A percentile compares a stretch with the other conserved stretches of the same genome.
These are phyloP conservation scores for Rhogogaster chlorosoma DNA, from an alignment of 2,888 invertebrate genomes.

Conservation along the genomic window DNA sequence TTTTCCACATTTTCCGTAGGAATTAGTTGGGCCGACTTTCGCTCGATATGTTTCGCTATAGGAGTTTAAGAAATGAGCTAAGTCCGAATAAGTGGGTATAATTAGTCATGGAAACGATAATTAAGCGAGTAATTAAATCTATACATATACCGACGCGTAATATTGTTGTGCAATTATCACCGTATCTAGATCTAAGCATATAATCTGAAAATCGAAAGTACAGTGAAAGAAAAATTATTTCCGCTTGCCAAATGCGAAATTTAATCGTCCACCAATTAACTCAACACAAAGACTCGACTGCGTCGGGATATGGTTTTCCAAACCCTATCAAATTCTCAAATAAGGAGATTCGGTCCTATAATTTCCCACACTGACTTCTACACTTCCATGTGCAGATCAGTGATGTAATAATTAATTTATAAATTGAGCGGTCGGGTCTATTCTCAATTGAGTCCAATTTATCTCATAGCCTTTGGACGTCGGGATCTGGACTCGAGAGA, in stretches of 20 bases:
- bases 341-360: conserved; percentile 22
- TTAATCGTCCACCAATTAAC: conserved; percentile 3
- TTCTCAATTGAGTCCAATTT: conserved; percentile 15
- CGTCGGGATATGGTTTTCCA: background rate
- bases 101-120: conserved; percentile 16
- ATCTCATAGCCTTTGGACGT: background rate
- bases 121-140: conserved; percentile 24
- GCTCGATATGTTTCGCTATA: background rate
- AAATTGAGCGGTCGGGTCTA: background rate
- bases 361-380: background rate
- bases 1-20: background rate
- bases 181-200: background rate
- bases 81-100: background rate
- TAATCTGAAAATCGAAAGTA: conserved; percentile 20
- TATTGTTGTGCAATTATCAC: conserved; percentile 4
- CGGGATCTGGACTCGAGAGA: background rate
- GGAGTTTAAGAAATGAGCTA: background rate
- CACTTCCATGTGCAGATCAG: background rate
- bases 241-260: conserved; percentile 15
- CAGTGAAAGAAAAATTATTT: background rate
- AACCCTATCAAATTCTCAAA: background rate
- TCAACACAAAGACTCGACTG: background rate
- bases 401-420: background rate
- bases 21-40: background rate
- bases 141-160: conserved; percentile 6